Evolutionary conservation across 2,888 invertebrate species (phyloP).

Genomic region (Papilio demoleus): DNA sequence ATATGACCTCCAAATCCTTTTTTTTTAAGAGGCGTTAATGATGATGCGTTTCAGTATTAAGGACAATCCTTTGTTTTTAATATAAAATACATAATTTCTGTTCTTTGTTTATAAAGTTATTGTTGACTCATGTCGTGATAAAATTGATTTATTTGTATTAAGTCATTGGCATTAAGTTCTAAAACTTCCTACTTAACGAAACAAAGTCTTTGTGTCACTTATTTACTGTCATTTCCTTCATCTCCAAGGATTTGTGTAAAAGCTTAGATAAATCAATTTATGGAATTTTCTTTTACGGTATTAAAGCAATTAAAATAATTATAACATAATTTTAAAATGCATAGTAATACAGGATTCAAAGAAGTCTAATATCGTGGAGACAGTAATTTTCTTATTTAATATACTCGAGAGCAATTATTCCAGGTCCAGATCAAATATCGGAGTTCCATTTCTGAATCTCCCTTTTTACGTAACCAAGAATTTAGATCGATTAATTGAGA

Average conservation of each 20-base stretch:
- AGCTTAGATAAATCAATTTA: background rate
- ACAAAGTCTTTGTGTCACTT: conserved; percentile 15
- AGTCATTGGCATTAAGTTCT: conserved; percentile 20
- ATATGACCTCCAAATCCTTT: too few species aligned
- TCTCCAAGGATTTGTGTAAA: conserved; percentile 16
- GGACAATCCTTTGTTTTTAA: conserved; percentile 1
- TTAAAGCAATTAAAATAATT: too few species aligned
- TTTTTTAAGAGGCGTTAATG: too few species aligned
- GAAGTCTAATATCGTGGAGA: too few species aligned
- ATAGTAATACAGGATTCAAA: too few species aligned
- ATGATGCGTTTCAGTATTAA: background rate
- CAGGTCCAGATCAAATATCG: too few species aligned
- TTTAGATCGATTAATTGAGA: too few species aligned
- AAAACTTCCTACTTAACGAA: conserved; percentile 22
- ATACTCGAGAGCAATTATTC: too few species aligned
- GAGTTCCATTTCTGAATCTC: too few species aligned
- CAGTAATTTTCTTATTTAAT: too few species aligned
- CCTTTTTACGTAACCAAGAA: too few species aligned
- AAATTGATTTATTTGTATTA: conserved; percentile 15
- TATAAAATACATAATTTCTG: conserved; percentile 1
- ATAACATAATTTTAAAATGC: too few species aligned
- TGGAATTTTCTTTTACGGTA: background rate
- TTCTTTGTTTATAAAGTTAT: background rate
- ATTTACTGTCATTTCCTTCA: conserved; percentile 21
- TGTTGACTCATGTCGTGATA: conserved; percentile 14